A percentile compares a stretch with the other conserved stretches of the same genome.
Evolutionary conservation across 2,888 invertebrate species (phyloP).

Genomic region (Rhopalosiphum nymphaeae): DNA sequence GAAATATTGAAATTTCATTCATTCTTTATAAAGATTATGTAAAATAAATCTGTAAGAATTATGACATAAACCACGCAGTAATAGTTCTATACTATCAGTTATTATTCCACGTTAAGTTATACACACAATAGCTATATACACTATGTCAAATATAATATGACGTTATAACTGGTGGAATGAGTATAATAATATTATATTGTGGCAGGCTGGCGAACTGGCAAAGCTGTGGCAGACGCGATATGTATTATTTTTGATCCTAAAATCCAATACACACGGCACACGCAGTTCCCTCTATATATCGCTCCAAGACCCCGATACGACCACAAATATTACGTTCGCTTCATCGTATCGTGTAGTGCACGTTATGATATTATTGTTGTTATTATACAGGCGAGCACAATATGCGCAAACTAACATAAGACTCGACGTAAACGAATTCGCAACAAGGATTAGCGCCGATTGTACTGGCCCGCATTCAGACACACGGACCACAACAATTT

Average conservation of each 20-base stretch:
- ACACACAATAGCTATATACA: neutral
- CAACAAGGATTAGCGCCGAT: slow-evolving; percentile 55
- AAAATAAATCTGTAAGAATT: neutral
- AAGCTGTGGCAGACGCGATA: neutral
- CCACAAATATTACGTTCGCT: neutral
- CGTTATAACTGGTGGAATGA: neutral
- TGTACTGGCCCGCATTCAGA: slow-evolving; percentile 45
- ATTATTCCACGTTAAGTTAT: neutral
- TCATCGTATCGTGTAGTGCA: neutral
- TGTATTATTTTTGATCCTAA: slow-evolving; percentile 39
- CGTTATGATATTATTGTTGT: neutral
- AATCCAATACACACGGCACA: neutral
- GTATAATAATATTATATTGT: neutral
- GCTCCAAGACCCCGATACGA: neutral
- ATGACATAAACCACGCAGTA: neutral
- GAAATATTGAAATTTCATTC: neutral
- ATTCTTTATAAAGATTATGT: neutral
- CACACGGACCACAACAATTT: slow-evolving; percentile 44
- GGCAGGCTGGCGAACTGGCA: neutral
- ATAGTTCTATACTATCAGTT: neutral
- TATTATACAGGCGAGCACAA: neutral
- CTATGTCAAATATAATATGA: neutral
- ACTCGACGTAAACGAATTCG: slow-evolving; percentile 18
- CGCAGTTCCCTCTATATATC: neutral
- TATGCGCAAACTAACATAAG: slow-evolving; percentile 31